Conservation (phyloP, 2,797 vertebrate species). For the Semaprochilodus insignis region DNA sequence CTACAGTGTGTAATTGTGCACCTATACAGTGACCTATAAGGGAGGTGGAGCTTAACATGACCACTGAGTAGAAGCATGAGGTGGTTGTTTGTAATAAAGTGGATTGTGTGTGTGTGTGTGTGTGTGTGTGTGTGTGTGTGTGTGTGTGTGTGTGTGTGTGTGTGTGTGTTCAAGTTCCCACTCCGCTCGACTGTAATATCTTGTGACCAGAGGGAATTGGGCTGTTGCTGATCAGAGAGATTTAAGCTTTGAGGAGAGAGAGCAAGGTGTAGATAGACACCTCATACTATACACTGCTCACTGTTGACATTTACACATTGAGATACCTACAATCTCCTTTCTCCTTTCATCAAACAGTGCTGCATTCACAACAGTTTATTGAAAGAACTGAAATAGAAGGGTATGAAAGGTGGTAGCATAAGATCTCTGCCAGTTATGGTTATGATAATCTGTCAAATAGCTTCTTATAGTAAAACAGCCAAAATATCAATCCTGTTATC, state of each 20-base stretch:
- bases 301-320: neutral
- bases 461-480: neutral
- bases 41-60: neutral
- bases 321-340: neutral
- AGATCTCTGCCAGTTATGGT: neutral
- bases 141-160: neutral
- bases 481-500: too few species aligned
- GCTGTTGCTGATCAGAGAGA: slow-evolving; percentile 16
- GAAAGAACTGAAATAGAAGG: neutral
- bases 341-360: neutral
- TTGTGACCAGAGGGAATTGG: neutral
- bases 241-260: neutral
- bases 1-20: neutral
- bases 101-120: neutral
- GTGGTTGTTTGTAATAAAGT: neutral
- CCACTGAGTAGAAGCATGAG: neutral
- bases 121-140: neutral
- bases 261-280: neutral
- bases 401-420: neutral
- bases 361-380: neutral
- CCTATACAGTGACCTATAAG: neutral
- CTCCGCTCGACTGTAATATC: neutral
- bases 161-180: neutral
- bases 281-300: neutral
- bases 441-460: neutral